Evolutionary conservation across 2,888 invertebrate species (phyloP).

Genomic region (Tryphoninae sp.): DNA sequence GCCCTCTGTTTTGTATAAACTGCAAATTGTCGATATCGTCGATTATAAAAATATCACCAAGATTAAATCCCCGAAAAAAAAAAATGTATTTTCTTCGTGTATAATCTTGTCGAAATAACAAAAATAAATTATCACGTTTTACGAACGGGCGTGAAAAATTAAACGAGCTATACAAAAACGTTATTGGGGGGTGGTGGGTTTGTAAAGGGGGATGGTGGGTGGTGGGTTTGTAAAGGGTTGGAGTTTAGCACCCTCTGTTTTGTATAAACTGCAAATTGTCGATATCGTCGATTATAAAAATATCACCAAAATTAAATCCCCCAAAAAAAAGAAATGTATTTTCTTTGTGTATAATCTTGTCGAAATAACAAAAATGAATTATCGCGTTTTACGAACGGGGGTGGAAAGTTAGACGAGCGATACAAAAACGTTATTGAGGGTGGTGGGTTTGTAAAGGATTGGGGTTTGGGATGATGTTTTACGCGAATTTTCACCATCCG

Average conservation of each 20-base stretch:
- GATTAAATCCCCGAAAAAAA: neutral
- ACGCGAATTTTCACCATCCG: slow-evolving; percentile 46
- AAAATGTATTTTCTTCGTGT: neutral
- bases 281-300: neutral
- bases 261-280: too few relatives aligned
- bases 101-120: neutral
- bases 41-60: neutral
- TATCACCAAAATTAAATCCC: neutral
- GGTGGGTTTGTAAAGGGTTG: too few relatives aligned
- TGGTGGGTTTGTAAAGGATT: neutral
- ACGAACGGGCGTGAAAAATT: neutral
- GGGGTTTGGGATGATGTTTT: slow-evolving; percentile 32
- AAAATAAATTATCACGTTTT: neutral
- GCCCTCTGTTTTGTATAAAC: too few relatives aligned
- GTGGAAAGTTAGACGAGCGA: neutral
- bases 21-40: too few relatives aligned
- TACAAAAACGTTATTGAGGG: slow-evolving; percentile 25
- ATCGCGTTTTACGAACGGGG: neutral
- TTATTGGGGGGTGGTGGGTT: slow-evolving; percentile 5
- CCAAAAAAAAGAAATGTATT: neutral
- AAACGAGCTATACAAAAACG: slow-evolving; percentile 13
- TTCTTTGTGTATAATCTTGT: neutral
- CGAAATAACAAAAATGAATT: too few relatives aligned
- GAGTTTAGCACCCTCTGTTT: too few relatives aligned
- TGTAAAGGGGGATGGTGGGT: too few relatives aligned